These are phyloP conservation scores for Polia nebulosa DNA, from an alignment of 2,888 invertebrate genomes.

Conservation along the genomic window DNA sequence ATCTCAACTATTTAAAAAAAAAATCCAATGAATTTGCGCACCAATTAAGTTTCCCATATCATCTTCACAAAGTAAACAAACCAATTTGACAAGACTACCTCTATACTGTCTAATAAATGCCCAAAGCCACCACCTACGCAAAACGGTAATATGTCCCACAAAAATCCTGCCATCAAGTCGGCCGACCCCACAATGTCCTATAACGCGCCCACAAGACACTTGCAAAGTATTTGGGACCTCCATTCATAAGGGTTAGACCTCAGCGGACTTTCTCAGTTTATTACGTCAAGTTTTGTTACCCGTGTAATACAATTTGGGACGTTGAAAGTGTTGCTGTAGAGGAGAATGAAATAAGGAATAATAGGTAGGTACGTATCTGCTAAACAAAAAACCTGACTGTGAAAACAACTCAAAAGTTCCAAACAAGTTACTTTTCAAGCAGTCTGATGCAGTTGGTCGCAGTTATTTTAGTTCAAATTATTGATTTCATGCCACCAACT, in stretches of 20 bases:
- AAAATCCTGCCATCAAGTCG: constrained; percentile 37
- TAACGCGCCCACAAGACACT: constrained; percentile 43
- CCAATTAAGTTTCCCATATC: too few species aligned
- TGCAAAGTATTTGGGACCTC: constrained; percentile 54
- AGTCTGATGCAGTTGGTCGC: too few species aligned
- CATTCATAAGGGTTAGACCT: constrained; percentile 52
- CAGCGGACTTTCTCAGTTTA: constrained; percentile 46
- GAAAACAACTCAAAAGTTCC: too few species aligned
- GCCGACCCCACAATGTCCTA: constrained; percentile 25
- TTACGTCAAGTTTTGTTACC: constrained; percentile 51
- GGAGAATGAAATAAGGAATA: constrained; percentile 1
- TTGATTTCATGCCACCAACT: too few species aligned
- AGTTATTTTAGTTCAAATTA: too few species aligned
- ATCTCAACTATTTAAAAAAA: too few species aligned
- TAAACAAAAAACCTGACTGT: too few species aligned
- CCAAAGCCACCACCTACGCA: constrained; percentile 17
- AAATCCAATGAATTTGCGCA: too few species aligned
- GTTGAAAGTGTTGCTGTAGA: constrained; percentile 17
- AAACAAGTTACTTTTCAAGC: too few species aligned
- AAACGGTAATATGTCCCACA: constrained; percentile 27
- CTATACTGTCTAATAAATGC: constrained; percentile 1
- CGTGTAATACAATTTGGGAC: constrained; percentile 39
- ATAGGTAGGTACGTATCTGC: not conserved
- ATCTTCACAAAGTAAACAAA: not conserved
- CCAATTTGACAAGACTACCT: constrained; percentile 1